These are phyloP conservation scores for Nebria salina DNA, from an alignment of 2,888 invertebrate species.

Conservation along the genomic window DNA sequence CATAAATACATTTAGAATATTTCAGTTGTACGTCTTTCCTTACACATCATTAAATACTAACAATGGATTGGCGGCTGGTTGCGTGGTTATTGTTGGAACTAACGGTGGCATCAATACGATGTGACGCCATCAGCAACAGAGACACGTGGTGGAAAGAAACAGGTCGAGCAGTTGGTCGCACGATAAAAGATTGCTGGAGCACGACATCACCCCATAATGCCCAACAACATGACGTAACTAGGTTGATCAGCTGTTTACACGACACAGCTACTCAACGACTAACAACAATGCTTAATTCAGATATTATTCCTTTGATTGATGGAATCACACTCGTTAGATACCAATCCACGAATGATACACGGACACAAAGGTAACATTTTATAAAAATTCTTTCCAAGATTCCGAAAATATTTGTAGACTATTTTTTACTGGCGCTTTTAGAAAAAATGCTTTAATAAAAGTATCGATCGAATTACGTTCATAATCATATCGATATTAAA, in stretches of 20 bases:
- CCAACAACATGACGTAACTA: slow-evolving; percentile 23
- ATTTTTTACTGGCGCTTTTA: no score
- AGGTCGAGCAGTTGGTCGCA: slow-evolving; percentile 26
- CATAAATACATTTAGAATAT: not conserved
- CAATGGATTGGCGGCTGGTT: not conserved
- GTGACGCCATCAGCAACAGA: not conserved
- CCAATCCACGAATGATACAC: slow-evolving; percentile 17
- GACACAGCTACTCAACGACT: slow-evolving; percentile 11
- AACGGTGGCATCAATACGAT: not conserved
- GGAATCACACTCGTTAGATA: slow-evolving; percentile 35
- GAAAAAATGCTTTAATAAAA: no score
- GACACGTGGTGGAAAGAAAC: slow-evolving; percentile 38
- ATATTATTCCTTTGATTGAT: slow-evolving; percentile 36
- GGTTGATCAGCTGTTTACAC: slow-evolving; percentile 30
- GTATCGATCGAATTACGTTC: no score
- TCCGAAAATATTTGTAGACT: not conserved
- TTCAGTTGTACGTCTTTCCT: not conserved
- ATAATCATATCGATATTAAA: no score
- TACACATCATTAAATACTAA: not conserved
- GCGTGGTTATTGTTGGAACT: not conserved
- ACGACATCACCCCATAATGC: slow-evolving; percentile 22
- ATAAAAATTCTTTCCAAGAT: slow-evolving; percentile 18
- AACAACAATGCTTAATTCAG: slow-evolving; percentile 16
- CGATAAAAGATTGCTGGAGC: slow-evolving; percentile 28
- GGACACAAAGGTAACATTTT: slow-evolving; percentile 24